These are phyloP conservation scores for Agapostemon virescens DNA, from an alignment of 2,888 invertebrate species.

Conservation along the genomic window DNA sequence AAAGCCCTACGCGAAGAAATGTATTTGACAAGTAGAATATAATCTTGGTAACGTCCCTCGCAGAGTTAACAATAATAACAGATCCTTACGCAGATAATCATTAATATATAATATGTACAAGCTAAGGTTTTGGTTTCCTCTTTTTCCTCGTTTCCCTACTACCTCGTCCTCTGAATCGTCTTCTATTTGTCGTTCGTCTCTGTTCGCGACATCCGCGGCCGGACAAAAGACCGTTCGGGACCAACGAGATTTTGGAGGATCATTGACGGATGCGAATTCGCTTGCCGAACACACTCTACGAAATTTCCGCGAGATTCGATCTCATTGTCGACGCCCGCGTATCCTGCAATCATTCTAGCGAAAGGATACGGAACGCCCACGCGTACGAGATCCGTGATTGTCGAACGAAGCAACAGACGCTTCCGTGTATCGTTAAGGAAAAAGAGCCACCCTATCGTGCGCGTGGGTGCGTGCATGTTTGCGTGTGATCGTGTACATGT, in stretches of 20 bases:
- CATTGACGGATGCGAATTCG: not conserved
- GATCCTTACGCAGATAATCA: conserved; percentile 73
- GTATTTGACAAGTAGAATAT: conserved; percentile 76
- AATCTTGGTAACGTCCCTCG: conserved; percentile 78
- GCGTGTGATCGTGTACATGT: not conserved
- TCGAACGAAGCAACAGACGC: conserved; percentile 44
- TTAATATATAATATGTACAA: conserved; percentile 69
- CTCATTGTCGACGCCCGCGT: not conserved
- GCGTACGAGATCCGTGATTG: conserved; percentile 38
- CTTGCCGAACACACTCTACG: not conserved
- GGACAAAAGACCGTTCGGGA: not conserved
- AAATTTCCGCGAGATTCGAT: not conserved
- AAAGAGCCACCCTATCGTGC: conserved; percentile 10
- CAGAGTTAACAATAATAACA: conserved; percentile 80
- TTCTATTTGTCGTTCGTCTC: not conserved
- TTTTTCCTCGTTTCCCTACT: conserved; percentile 39
- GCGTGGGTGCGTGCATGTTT: not conserved
- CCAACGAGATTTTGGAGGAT: not conserved
- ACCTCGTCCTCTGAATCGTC: not conserved
- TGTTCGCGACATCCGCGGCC: not conserved
- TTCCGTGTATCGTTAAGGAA: conserved; percentile 24
- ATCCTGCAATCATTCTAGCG: conserved; percentile 31
- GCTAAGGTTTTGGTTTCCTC: conserved; percentile 69
- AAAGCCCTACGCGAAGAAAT: conserved; percentile 63
- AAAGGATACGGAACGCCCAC: conserved; percentile 16